These are phyloP conservation scores for Paramuricea clavata DNA, from an alignment of 92 coral and sea anemone genomes.

Conservation along the genomic window DNA sequence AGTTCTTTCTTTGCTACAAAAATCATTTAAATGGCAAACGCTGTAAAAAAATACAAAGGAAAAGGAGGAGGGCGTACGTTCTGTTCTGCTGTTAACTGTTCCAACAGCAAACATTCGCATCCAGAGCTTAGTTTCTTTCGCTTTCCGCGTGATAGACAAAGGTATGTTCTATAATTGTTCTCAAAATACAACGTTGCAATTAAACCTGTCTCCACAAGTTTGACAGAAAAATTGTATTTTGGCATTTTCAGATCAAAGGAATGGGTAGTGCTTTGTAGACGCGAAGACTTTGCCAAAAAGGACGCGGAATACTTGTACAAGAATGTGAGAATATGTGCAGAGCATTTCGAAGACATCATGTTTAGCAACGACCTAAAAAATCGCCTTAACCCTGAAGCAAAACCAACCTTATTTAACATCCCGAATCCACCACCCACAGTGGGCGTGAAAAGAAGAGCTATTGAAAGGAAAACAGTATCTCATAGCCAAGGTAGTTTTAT, in stretches of 20 bases:
- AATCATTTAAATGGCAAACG: too few species aligned
- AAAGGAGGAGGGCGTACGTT: too few species aligned
- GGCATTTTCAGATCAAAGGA: not conserved
- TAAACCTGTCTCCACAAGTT: not conserved
- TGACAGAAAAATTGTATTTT: not conserved
- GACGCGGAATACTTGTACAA: not conserved
- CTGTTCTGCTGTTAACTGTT: too few species aligned
- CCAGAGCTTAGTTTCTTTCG: not conserved
- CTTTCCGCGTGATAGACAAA: not conserved
- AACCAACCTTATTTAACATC: not conserved
- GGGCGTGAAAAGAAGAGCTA: not conserved
- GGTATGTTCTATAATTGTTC: slow-evolving; percentile 9
- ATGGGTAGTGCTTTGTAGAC: not conserved
- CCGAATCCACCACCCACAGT: not conserved
- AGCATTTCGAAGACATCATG: not conserved
- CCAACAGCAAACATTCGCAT: too few species aligned
- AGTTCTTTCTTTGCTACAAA: too few species aligned
- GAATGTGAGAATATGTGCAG: not conserved
- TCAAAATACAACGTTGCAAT: not conserved
- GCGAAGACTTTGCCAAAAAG: not conserved
- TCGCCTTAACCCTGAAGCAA: not conserved
- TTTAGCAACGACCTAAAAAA: not conserved
- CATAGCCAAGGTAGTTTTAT: not conserved
- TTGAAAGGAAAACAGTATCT: not conserved
- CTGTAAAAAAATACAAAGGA: too few species aligned